phyloP scores from a whole-genome alignment of 1,140 invertebrate genomes.

The Orussus abietinus region DNA sequence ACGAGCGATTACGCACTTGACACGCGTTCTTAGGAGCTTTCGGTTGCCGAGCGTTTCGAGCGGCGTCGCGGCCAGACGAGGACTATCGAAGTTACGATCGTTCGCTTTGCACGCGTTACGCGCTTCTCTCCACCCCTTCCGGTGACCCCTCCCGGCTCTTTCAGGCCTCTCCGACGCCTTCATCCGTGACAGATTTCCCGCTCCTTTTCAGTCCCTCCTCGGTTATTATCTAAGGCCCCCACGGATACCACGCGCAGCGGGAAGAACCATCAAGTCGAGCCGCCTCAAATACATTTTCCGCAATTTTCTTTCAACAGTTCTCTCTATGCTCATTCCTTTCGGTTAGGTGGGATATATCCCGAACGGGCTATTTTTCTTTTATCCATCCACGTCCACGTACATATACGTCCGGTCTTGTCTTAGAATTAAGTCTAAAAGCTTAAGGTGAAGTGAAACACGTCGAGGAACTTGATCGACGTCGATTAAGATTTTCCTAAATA shows the following conservation, averaged over 20 bases:
- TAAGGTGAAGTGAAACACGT: too few relatives aligned
- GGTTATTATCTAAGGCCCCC: conserved; percentile 8
- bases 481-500: too few relatives aligned
- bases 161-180: conserved; percentile 6
- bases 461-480: too few relatives aligned
- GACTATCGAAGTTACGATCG: conserved; percentile 23
- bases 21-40: conserved; percentile 13
- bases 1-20: conserved; percentile 14
- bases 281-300: too few relatives aligned
- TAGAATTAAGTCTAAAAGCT: too few relatives aligned
- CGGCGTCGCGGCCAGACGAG: conserved; percentile 31
- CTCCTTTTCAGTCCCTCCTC: too few relatives aligned
- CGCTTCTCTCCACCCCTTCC: conserved; percentile 19
- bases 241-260: conserved; percentile 21
- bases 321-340: too few relatives aligned
- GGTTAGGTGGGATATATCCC: too few relatives aligned
- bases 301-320: too few relatives aligned
- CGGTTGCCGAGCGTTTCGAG: conserved; percentile 27
- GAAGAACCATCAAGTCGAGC: conserved; percentile 12
- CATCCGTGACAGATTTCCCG: not conserved
- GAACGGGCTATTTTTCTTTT: too few relatives aligned
- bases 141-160: conserved; percentile 1
- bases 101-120: conserved; percentile 28
- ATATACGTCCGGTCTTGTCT: too few relatives aligned
- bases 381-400: too few relatives aligned